A percentile compares a stretch with the other conserved stretches of the same genome.
These are phyloP conservation scores for Hippolais icterina DNA, from an alignment of 2,113 vertebrate species.

Conservation along the genomic window DNA sequence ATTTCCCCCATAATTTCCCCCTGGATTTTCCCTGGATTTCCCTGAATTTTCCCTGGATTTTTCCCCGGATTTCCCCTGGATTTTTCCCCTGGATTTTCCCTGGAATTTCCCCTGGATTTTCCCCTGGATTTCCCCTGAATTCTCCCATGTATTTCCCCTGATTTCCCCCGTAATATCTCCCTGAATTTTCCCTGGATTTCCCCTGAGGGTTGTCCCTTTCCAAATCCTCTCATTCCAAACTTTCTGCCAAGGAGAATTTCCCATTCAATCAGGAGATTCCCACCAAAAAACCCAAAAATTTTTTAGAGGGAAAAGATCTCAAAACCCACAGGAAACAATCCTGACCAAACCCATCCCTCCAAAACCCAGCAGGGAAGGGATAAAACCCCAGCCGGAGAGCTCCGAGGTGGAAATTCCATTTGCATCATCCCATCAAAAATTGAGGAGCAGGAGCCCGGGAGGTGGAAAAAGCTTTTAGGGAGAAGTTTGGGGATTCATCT, in stretches of 20 bases:
- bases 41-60: too few species aligned
- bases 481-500: not conserved
- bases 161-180: too few species aligned
- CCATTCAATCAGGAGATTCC: not conserved
- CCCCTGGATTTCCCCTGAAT: too few species aligned
- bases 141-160: too few species aligned
- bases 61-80: too few species aligned
- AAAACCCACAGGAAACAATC: not conserved
- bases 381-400: not conserved
- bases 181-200: too few species aligned
- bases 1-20: too few species aligned
- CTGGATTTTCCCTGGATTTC: too few species aligned
- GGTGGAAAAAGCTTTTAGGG: not conserved
- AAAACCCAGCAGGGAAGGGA: not conserved
- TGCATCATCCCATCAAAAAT: conserved; percentile 7
- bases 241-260: not conserved
- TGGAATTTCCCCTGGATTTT: too few species aligned
- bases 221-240: not conserved
- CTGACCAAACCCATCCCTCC: too few species aligned
- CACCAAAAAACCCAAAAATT: not conserved
- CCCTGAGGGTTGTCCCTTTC: not conserved
- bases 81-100: too few species aligned
- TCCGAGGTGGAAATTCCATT: not conserved
- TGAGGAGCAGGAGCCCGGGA: not conserved
- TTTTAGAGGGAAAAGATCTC: fast-evolving